A percentile compares a stretch with the other conserved stretches of the same genome.
These are phyloP conservation scores for Uloborus diversus DNA, from an alignment of 1,140 invertebrate species.

Conservation along the genomic window DNA sequence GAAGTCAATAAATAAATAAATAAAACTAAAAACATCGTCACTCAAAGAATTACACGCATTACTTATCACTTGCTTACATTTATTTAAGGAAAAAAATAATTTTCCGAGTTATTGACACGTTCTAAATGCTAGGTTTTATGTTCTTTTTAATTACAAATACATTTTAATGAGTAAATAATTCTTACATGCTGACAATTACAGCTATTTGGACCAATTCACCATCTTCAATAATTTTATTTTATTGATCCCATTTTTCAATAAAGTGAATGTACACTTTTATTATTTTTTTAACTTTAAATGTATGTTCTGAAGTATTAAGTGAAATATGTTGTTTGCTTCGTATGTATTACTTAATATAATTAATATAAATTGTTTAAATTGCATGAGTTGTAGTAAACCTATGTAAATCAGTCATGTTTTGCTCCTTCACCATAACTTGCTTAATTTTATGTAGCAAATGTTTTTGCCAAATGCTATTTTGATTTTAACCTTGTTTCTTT, in stretches of 20 bases:
- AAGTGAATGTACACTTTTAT: not conserved
- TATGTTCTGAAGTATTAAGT: not conserved
- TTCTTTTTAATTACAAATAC: no score
- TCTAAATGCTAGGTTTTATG: no score
- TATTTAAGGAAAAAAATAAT: no score
- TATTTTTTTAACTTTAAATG: not conserved
- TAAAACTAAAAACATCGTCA: no score
- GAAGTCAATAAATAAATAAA: no score
- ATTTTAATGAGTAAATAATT: no score
- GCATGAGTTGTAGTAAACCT: slow-evolving; percentile 46
- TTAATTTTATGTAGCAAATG: not conserved
- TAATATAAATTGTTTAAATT: not conserved
- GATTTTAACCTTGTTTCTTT: slow-evolving; percentile 17
- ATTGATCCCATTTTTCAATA: not conserved
- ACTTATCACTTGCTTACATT: no score
- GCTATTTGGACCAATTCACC: no score
- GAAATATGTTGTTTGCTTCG: not conserved
- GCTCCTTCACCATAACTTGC: not conserved
- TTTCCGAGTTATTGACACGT: no score
- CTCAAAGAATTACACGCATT: no score
- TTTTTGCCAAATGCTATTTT: not conserved
- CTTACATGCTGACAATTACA: no score
- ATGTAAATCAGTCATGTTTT: slow-evolving; percentile 36
- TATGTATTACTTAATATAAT: no score
- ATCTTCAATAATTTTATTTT: not conserved